A percentile compares a stretch with the other conserved stretches of the same genome.
phyloP scores from a whole-genome alignment of 2,888 invertebrate genomes.

The Zaprionus lineosus region DNA sequence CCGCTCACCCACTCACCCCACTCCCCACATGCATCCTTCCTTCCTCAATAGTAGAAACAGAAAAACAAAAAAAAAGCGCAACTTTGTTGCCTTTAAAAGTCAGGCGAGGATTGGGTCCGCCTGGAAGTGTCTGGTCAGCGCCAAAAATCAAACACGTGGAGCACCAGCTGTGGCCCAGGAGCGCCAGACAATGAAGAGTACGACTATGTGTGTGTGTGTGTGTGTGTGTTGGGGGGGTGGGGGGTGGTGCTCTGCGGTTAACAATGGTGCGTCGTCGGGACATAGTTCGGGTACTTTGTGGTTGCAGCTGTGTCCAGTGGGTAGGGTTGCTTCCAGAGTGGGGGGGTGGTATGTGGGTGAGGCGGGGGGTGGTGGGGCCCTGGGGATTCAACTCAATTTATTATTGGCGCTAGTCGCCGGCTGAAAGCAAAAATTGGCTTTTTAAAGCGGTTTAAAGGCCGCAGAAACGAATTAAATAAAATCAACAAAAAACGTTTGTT shows the following conservation, averaged over 20 bases:
- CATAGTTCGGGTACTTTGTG: constrained; percentile 65
- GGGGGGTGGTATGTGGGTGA: no score
- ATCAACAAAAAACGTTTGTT: constrained; percentile 50
- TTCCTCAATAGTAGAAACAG: not conserved
- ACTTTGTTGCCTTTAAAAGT: constrained; percentile 46
- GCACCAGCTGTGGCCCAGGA: constrained; percentile 56
- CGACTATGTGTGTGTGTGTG: constrained; percentile 8
- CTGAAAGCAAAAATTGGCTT: constrained; percentile 55
- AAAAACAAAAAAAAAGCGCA: constrained; percentile 27
- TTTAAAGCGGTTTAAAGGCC: constrained; percentile 63
- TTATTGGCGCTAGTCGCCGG: constrained; percentile 61
- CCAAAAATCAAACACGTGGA: constrained; percentile 61
- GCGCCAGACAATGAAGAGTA: constrained; percentile 56
- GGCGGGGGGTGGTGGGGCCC: constrained; percentile 35
- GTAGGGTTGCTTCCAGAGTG: no score
- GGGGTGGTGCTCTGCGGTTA: constrained; percentile 60
- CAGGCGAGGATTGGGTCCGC: constrained; percentile 29
- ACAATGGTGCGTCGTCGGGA: constrained; percentile 61
- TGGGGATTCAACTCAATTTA: constrained; percentile 75
- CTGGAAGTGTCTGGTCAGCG: constrained; percentile 52
- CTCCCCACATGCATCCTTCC: not conserved
- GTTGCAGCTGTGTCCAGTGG: constrained; percentile 70
- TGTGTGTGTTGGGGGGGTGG: no score
- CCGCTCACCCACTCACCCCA: no score
- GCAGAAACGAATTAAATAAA: constrained; percentile 63